A percentile compares a stretch with the other conserved stretches of the same genome.
Evolutionary conservation across 2,888 invertebrate genomes (phyloP).

Genomic region (Geophilus truncorum): DNA sequence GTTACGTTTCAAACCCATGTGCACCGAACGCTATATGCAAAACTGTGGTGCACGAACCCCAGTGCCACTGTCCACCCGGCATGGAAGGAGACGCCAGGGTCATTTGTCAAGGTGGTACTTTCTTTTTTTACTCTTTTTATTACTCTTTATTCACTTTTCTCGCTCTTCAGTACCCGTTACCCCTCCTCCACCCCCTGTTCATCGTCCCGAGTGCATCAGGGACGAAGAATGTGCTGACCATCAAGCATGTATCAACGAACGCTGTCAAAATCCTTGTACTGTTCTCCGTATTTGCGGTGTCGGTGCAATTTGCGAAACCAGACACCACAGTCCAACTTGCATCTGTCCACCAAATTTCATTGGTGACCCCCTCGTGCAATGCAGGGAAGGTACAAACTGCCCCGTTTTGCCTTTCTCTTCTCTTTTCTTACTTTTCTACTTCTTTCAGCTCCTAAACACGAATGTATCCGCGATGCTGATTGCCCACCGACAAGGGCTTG

Average conservation of each 20-base stretch:
- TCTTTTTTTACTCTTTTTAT: not conserved
- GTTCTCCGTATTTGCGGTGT: constrained; percentile 69
- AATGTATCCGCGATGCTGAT: constrained; percentile 76
- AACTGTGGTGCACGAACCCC: constrained; percentile 74
- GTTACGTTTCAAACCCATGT: constrained; percentile 62
- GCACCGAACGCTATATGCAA: constrained; percentile 75
- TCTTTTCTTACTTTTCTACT: not conserved
- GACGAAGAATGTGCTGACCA: constrained; percentile 72
- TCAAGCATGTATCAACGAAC: constrained; percentile 78
- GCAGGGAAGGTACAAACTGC: constrained; percentile 50
- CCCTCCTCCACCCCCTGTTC: not conserved
- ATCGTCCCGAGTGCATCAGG: constrained; percentile 56
- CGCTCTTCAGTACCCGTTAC: not conserved
- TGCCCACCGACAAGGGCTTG: constrained; percentile 83
- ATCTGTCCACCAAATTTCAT: constrained; percentile 68
- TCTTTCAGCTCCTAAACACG: constrained; percentile 44
- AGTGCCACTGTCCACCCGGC: constrained; percentile 61
- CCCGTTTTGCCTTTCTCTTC: not conserved
- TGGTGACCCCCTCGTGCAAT: constrained; percentile 73
- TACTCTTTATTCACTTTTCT: no score
- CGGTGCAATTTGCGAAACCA: constrained; percentile 65
- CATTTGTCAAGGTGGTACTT: constrained; percentile 41
- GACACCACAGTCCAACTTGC: constrained; percentile 69
- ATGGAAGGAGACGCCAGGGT: constrained; percentile 39
- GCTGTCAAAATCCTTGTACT: constrained; percentile 71